A percentile compares a stretch with the other conserved stretches of the same genome.
Conservation (phyloP, 2,797 vertebrate species). For the Rhinichthys osculus region DNA sequence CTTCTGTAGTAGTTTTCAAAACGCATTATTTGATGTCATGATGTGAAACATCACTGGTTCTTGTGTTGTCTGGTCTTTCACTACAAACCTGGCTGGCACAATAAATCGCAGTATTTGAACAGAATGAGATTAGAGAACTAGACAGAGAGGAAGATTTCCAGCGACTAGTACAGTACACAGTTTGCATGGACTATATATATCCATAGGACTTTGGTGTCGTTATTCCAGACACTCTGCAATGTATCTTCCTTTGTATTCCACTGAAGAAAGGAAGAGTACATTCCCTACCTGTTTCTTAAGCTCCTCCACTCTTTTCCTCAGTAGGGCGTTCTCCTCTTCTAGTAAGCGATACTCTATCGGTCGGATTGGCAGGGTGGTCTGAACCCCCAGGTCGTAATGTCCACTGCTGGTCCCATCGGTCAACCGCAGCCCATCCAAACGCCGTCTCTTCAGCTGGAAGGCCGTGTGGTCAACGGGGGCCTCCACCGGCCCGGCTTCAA, state of each 20-base stretch:
- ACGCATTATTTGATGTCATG: background rate
- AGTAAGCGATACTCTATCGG: slow-evolving; percentile 91
- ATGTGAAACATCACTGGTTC: background rate
- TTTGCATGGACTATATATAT: background rate
- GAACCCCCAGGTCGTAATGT: slow-evolving; percentile 84
- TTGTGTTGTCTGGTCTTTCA: background rate
- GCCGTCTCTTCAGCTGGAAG: slow-evolving; percentile 90
- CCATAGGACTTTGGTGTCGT: too few relatives aligned
- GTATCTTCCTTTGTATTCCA: background rate
- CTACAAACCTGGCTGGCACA: background rate
- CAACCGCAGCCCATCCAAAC: slow-evolving; percentile 89
- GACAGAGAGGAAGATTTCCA: background rate
- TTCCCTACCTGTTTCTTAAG: slow-evolving; percentile 91
- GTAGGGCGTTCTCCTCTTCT: slow-evolving; percentile 92
- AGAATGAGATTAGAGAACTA: background rate
- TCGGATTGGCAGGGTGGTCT: slow-evolving; percentile 78
- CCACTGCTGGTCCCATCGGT: slow-evolving; percentile 73
- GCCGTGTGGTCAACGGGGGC: slow-evolving; percentile 84
- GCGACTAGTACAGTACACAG: background rate
- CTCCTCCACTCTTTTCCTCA: slow-evolving; percentile 94
- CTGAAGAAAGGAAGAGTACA: slow-evolving; percentile 5
- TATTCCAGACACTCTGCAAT: too few relatives aligned
- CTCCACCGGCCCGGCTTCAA: slow-evolving; percentile 82
- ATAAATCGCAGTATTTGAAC: background rate
- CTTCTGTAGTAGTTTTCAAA: background rate